Percentiles rank a stretch among this genome's conserved stretches.
phyloP scores from a whole-genome alignment of 64 coral and sea anemone species.

The Actinia equina region DNA sequence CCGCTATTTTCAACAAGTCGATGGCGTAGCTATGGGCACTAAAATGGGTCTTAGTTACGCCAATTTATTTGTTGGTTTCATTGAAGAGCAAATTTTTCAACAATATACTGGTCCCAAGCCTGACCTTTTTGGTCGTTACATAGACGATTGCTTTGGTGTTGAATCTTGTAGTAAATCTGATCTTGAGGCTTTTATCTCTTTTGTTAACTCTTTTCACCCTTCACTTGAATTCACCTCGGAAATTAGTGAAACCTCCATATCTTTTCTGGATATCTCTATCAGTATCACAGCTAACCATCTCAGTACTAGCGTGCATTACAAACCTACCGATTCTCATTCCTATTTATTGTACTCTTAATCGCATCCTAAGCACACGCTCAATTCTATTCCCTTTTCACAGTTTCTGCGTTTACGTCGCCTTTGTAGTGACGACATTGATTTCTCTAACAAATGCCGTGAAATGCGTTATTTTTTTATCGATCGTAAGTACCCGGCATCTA shows the following conservation, averaged over 20 bases:
- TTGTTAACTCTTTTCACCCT: slow-evolving; percentile 21
- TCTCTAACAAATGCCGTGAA: slow-evolving; percentile 14
- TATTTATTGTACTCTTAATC: neutral
- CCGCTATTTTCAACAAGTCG: slow-evolving; percentile 29
- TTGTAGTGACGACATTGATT: slow-evolving; percentile 13
- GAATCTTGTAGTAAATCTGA: neutral
- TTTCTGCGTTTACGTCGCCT: slow-evolving; percentile 23
- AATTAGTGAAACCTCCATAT: neutral
- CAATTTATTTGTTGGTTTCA: slow-evolving; percentile 53
- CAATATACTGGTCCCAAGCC: neutral
- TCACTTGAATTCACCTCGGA: slow-evolving; percentile 23
- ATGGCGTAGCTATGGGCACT: slow-evolving; percentile 36
- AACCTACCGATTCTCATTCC: slow-evolving; percentile 19
- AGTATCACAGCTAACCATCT: slow-evolving; percentile 10
- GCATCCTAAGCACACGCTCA: neutral
- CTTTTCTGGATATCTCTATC: slow-evolving; percentile 25
- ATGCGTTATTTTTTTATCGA: slow-evolving; percentile 19
- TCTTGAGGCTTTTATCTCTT: neutral
- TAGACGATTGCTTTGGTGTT: neutral
- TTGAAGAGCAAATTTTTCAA: slow-evolving; percentile 42
- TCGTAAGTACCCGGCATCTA: slow-evolving; percentile 21
- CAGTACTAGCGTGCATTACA: slow-evolving; percentile 18
- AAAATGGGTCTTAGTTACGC: slow-evolving; percentile 54
- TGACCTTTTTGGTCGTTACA: neutral
- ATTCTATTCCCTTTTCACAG: neutral